Base-by-base conservation (phyloP, 2,797 vertebrate species). In the Hemibagrus guttatus region DNA sequence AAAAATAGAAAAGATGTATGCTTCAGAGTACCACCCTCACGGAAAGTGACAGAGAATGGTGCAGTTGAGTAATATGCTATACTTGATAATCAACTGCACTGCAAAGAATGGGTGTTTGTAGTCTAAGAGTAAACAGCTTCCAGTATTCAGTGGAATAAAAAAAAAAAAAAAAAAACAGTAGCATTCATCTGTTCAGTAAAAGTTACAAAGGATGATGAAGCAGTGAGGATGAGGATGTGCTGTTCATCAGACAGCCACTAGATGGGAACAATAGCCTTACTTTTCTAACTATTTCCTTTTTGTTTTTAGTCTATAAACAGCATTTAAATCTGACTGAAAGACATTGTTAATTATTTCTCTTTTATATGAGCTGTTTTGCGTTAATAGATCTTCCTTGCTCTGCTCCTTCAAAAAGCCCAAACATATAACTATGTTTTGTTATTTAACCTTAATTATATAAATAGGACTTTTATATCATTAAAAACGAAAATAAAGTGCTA, bases 261-360 rank as follows among this genome's bases (percentile, higher is more conserved):
- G 95, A 94, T 95, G 95, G 95, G 94, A 95, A 95, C 93, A 95
- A 93, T 93, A 91, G 90, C 85, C 91, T 89, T 94, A 87, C 89
- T 86, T 91, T 63, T 84, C 16, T 64, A 31, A 23, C 69, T 31
- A 66, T 83, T 26, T 19, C 31, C 58, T n/a, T 21, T 61, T 28
- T 46, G 42, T 85, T 85, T 85, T 74, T 61, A 81, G 42, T 46
- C 54, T 72, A 82, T 74, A 79, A 71, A 81, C 59, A 59, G 11
- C 4, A 49, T 17, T 4, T 71, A 58, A 21, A 39, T 80, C 19
- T 84, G 56, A 78, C 74, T 54, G 56, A 83, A 86, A 76, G 12
- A 2, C 76, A 42, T 58, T 56, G 19, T 54, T 63, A 61, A 72
- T 85, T 9, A 66, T 66, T 49, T 71, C 13, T 84, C 46, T 71